Evolutionary conservation across 1,140 invertebrate genomes (phyloP).

Genomic region (Ips nitidus): DNA sequence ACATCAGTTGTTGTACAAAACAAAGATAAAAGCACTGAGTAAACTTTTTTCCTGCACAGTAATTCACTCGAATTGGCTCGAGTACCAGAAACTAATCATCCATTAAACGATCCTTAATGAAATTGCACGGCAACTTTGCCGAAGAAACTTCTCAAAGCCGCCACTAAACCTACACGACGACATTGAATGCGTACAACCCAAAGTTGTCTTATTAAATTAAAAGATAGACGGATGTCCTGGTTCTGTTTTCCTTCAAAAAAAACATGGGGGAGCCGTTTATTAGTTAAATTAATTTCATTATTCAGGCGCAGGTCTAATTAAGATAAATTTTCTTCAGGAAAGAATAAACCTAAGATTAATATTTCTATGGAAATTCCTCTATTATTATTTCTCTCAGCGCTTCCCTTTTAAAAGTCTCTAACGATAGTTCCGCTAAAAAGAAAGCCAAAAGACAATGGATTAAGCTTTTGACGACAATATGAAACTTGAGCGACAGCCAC

Average conservation of each 20-base stretch:
- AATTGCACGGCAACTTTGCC: not conserved
- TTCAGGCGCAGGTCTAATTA: not conserved
- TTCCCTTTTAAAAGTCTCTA: slow-evolving; percentile 1
- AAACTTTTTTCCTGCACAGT: too few relatives aligned
- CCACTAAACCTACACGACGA: not conserved
- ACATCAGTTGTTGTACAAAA: too few relatives aligned
- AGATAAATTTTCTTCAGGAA: not conserved
- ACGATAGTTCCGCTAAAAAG: slow-evolving; percentile 1
- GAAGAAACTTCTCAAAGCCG: not conserved
- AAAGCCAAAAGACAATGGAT: slow-evolving; percentile 1
- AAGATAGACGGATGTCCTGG: too few relatives aligned
- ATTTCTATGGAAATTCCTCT: slow-evolving; percentile 3
- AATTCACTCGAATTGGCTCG: too few relatives aligned
- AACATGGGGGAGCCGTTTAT: too few relatives aligned
- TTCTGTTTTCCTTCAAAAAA: too few relatives aligned
- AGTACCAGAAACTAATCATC: not conserved
- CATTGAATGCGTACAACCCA: too few relatives aligned
- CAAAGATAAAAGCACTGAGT: too few relatives aligned
- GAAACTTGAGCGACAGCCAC: not conserved
- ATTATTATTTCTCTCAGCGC: not conserved
- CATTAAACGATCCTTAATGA: not conserved
- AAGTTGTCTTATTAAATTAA: too few relatives aligned
- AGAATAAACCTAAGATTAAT: slow-evolving; percentile 2
- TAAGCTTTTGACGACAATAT: slow-evolving; percentile 5
- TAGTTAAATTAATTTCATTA: not conserved